Evolutionary conservation across 1,140 invertebrate genomes (phyloP).

Genomic region (Bombus affinis): DNA sequence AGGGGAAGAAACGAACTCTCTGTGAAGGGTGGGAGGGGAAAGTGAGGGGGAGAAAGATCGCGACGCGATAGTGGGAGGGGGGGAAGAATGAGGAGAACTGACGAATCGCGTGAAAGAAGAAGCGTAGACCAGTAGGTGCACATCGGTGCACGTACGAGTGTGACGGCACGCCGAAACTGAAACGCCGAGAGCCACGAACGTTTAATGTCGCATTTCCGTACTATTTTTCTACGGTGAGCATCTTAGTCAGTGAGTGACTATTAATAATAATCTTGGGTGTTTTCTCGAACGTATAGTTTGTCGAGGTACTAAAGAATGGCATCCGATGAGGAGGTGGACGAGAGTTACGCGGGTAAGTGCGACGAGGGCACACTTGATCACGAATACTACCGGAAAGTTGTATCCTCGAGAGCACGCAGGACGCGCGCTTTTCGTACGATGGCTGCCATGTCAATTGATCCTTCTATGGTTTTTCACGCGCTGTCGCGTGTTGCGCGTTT

Average conservation of each 20-base stretch:
- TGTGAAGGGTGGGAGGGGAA: not conserved
- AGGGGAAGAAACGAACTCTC: slow-evolving; percentile 7
- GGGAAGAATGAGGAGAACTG: slow-evolving; percentile 46
- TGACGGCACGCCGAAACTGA: slow-evolving; percentile 51
- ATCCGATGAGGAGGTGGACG: slow-evolving; percentile 90
- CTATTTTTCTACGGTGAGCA: slow-evolving; percentile 51
- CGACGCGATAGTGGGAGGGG: not conserved
- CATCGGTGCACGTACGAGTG: slow-evolving; percentile 54
- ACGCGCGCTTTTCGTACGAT: slow-evolving; percentile 80
- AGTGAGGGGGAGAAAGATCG: not conserved
- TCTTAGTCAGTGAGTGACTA: slow-evolving; percentile 17
- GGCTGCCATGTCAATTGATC: slow-evolving; percentile 78
- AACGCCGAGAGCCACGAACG: slow-evolving; percentile 26
- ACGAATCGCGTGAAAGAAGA: slow-evolving; percentile 63
- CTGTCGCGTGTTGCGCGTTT: not conserved
- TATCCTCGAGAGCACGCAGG: slow-evolving; percentile 63
- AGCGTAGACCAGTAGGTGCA: slow-evolving; percentile 51
- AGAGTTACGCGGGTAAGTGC: slow-evolving; percentile 89
- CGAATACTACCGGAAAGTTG: slow-evolving; percentile 49
- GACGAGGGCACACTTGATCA: not conserved
- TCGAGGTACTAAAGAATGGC: slow-evolving; percentile 83
- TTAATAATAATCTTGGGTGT: not conserved
- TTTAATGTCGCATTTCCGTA: slow-evolving; percentile 68
- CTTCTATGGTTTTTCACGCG: slow-evolving; percentile 22
- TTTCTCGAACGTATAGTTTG: slow-evolving; percentile 6